Percentiles rank a stretch among this genome's conserved stretches.
These are phyloP conservation scores for Pomatorhinus ruficollis DNA, from an alignment of 2,113 vertebrate species.

Conservation along the genomic window DNA sequence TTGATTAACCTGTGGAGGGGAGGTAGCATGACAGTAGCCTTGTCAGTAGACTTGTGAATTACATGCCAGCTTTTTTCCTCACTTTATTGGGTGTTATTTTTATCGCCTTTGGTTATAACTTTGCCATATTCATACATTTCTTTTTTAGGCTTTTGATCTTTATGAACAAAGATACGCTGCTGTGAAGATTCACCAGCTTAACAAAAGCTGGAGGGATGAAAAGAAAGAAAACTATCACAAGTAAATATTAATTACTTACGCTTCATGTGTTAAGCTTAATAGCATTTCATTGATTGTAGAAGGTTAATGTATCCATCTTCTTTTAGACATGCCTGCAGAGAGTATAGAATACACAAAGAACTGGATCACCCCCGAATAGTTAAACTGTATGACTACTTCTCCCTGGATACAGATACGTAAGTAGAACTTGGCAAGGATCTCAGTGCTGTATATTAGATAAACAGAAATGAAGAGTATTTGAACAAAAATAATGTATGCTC, in stretches of 20 bases:
- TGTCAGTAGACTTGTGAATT: background rate
- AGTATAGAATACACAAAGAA: slow-evolving; percentile 99
- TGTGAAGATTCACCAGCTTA: slow-evolving; percentile 99
- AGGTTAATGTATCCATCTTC: slow-evolving; percentile 54
- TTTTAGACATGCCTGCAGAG: slow-evolving; percentile 95
- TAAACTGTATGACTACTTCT: slow-evolving; percentile 99
- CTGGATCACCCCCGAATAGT: slow-evolving; percentile 98
- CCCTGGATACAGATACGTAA: slow-evolving; percentile 99
- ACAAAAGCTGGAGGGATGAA: slow-evolving; percentile 99
- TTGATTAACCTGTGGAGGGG: background rate
- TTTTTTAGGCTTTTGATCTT: slow-evolving; percentile 94
- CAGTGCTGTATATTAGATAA: background rate
- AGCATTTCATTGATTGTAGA: background rate
- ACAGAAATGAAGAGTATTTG: background rate
- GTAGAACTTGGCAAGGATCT: slow-evolving; percentile 54
- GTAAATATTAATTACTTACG: slow-evolving; percentile 77
- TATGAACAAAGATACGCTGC: slow-evolving; percentile 98
- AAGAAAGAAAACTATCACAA: slow-evolving; percentile 99
- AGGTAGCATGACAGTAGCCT: background rate
- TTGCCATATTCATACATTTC: background rate
- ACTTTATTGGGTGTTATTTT: background rate
- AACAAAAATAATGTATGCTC: background rate
- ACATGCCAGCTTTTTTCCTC: background rate
- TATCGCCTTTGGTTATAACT: slow-evolving; percentile 17
- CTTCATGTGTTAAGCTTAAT: slow-evolving; percentile 38